These are phyloP conservation scores for Pheosia tremula DNA, from an alignment of 2,888 invertebrate species.

Conservation along the genomic window DNA sequence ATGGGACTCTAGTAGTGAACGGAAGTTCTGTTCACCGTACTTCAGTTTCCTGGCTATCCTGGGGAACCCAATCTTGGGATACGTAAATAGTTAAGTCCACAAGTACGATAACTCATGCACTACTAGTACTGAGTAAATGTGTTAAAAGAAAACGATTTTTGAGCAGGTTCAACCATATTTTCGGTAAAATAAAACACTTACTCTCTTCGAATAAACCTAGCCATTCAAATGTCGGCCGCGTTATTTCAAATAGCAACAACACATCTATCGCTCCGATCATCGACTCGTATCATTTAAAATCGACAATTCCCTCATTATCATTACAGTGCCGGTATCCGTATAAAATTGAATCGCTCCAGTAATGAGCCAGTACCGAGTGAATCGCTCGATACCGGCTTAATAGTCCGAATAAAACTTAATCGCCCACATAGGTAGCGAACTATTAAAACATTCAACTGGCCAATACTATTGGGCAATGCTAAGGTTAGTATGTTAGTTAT, in stretches of 20 bases:
- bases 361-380: background rate
- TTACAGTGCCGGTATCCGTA: background rate
- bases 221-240: background rate
- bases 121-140: no score
- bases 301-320: constrained; percentile 3
- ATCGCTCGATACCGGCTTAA: background rate
- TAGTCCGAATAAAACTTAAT: constrained; percentile 5
- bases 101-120: no score
- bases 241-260: background rate
- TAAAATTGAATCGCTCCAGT: constrained; percentile 7
- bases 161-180: no score
- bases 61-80: no score
- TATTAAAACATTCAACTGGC: background rate
- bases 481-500: no score
- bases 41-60: no score
- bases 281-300: background rate
- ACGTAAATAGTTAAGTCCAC: no score
- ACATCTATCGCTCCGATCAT: background rate
- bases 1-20: no score
- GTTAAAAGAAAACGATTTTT: no score
- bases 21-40: no score
- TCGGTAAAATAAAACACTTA: no score
- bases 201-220: no score
- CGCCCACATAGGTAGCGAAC: background rate
- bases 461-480: background rate